A percentile compares a stretch with the other conserved stretches of the same genome.
These are phyloP conservation scores for Diadema setosum DNA, from an alignment of 35 echinoderm and acorn worm genomes.

Conservation along the genomic window DNA sequence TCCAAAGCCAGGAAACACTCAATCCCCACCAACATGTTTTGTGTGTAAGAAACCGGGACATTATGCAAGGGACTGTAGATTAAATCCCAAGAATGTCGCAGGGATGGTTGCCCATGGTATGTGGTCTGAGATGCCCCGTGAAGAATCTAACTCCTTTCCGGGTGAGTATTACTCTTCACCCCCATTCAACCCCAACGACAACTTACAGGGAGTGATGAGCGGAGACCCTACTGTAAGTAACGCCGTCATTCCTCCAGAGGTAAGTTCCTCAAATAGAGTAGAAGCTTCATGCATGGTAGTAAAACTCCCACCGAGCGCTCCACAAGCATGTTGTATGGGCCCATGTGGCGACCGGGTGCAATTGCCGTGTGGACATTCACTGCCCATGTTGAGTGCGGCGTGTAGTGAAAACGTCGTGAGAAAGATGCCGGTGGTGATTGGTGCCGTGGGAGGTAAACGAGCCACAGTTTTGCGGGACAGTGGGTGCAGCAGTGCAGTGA, in stretches of 20 bases:
- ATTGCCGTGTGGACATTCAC: not conserved
- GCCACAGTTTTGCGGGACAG: not conserved
- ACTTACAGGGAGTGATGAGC: not conserved
- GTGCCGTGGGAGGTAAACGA: not conserved
- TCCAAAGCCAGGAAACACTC: not conserved
- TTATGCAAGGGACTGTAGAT: not conserved
- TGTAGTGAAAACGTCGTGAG: not conserved
- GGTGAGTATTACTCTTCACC: too few relatives aligned
- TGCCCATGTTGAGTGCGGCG: slow-evolving; percentile 22
- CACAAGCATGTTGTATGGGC: too few relatives aligned
- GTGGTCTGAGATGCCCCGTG: not conserved
- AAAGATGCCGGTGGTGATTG: not conserved
- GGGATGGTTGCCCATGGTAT: not conserved
- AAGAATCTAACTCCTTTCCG: too few relatives aligned
- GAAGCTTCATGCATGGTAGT: not conserved
- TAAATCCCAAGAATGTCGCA: not conserved
- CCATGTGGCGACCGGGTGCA: not conserved
- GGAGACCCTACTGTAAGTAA: not conserved
- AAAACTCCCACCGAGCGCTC: not conserved
- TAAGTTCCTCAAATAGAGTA: not conserved
- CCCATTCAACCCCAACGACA: not conserved
- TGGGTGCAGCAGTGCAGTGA: slow-evolving; percentile 32
- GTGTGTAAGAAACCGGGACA: not conserved
- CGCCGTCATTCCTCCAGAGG: not conserved
- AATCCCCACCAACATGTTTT: not conserved